Base-by-base conservation (phyloP, 2,888 invertebrate genomes). In the Tetramorium bicarinatum region DNA sequence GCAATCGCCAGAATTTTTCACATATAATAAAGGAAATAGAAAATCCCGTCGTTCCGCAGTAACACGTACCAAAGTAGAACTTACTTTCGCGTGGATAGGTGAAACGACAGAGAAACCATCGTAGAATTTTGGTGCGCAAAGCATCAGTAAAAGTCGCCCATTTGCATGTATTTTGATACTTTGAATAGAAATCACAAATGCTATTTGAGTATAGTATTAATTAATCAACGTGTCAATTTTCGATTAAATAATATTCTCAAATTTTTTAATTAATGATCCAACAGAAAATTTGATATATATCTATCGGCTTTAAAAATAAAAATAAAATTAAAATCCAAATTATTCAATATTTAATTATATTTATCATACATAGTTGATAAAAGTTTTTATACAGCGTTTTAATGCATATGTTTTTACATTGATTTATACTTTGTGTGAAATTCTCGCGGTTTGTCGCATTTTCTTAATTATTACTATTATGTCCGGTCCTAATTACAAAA, bases 1-100 rank as follows among this genome's bases (percentile, higher is more conserved):
- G 25, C 69, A 15, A 59, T 64, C 41, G 41, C 18, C 38, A 1
- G 47, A 13, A 80, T 71, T 80, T 80, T 59, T 80, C 79, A 47
- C 66, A n/a, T 79, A 72, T 38, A 72, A 80, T 61, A 49, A 72
- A 59, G 72, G 13, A 80, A 79, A 69, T 59, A 59, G 69, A 47
- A 69, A 79, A 44, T 79, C 34, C 47, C 34, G 44, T 59, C 71
- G 44, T 47, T 69, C 29, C 71, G 47, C 25, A 9, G 25, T 47
- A 49, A 72, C 59, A 59, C 49, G 79, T 18, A 18, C 49, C 18
- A 47, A 49, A 61, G 71, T 71, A 25, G 79, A 71, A 56, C 34
- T 79, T 59, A 79, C 15, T 56, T 59, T 44, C 29, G 18, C 71
- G 69, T 6, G 79, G 59, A 59, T 34, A 29, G n/a, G 15, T 29